Conservation (phyloP, 2,113 vertebrate genomes). For the Myiagra hebetior region DNA sequence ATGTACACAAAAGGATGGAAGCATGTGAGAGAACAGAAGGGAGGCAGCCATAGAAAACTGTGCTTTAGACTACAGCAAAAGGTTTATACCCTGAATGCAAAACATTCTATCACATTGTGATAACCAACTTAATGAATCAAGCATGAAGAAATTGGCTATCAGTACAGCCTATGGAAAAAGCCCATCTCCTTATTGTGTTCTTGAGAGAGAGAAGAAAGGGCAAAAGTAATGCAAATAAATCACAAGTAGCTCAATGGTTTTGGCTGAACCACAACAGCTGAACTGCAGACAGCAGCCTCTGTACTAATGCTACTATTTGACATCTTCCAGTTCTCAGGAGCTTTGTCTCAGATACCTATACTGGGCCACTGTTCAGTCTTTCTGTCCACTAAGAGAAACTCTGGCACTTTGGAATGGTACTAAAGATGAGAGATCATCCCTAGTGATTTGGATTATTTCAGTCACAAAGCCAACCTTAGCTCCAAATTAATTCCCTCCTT, state of each 20-base stretch:
- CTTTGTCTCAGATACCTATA: background rate
- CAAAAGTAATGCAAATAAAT: background rate
- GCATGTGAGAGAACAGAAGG: background rate
- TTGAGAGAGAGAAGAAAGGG: background rate
- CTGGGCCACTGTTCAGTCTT: background rate
- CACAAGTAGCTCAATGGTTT: background rate
- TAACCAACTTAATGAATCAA: background rate
- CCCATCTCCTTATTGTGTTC: background rate
- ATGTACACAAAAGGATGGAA: background rate
- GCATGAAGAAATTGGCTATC: background rate
- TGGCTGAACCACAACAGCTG: background rate
- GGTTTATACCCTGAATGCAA: background rate
- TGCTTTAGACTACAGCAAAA: background rate
- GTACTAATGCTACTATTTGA: background rate
- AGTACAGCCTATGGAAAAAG: background rate
- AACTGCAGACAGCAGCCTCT: background rate
- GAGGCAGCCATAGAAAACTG: background rate
- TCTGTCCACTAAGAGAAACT: background rate
- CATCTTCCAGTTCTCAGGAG: background rate
- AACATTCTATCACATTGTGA: background rate
- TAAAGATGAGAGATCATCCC: background rate
- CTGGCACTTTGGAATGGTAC: background rate
- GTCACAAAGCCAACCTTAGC: background rate
- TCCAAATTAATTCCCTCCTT: conserved; percentile 5
- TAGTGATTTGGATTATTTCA: background rate